phyloP scores from a whole-genome alignment of 2,888 invertebrate species.

The Herminia tarsipennalis region DNA sequence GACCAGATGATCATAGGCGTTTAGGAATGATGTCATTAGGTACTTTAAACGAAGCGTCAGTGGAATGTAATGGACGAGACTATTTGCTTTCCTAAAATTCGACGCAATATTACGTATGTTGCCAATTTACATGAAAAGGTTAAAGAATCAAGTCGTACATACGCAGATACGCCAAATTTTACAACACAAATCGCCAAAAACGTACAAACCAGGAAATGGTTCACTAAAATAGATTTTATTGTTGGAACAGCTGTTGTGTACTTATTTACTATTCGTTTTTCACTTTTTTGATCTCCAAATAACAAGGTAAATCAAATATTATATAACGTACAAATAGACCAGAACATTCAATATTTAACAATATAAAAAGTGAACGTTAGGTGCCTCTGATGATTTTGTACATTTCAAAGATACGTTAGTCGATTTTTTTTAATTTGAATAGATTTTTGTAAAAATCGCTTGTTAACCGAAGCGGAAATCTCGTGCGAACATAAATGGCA shows the following conservation, averaged over 20 bases:
- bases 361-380: background rate
- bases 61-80: slow-evolving; percentile 12
- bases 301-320: too few relatives aligned
- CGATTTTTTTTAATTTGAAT: slow-evolving; percentile 10
- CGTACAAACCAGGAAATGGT: background rate
- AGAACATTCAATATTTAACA: too few relatives aligned
- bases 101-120: slow-evolving; percentile 17
- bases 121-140: slow-evolving; percentile 22
- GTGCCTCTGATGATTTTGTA: background rate
- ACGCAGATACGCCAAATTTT: background rate
- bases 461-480: slow-evolving; percentile 35
- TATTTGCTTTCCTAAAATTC: slow-evolving; percentile 21
- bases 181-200: background rate
- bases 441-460: slow-evolving; percentile 25
- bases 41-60: slow-evolving; percentile 18
- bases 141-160: slow-evolving; percentile 8
- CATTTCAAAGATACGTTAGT: too few relatives aligned
- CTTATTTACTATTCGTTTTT: too few relatives aligned
- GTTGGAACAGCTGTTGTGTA: too few relatives aligned
- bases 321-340: too few relatives aligned
- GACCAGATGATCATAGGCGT: slow-evolving; percentile 46
- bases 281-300: too few relatives aligned
- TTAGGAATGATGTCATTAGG: slow-evolving; percentile 42
- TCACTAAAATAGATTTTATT: too few relatives aligned
- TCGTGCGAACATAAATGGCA: slow-evolving; percentile 31